Evolutionary conservation across 2,797 vertebrate genomes (phyloP).

Genomic region (Labeo calbasu): DNA sequence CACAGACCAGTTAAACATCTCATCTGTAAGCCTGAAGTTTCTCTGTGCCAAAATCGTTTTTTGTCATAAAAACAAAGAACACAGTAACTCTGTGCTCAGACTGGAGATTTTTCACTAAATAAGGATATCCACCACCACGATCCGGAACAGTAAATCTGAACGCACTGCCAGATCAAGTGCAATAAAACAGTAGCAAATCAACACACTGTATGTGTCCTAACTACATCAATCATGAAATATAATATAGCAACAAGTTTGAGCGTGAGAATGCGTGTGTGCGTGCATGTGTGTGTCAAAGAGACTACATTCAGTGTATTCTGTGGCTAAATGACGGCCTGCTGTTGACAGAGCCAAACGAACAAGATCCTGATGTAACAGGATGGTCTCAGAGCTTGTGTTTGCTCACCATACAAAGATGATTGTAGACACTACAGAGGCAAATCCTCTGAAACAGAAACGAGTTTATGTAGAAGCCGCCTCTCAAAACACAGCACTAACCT

Average conservation of each 20-base stretch:
- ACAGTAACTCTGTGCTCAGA: neutral
- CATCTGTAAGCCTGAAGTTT: neutral
- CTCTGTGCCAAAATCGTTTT: neutral
- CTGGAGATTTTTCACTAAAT: neutral
- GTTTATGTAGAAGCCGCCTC: slow-evolving; percentile 69
- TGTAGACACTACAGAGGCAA: slow-evolving; percentile 54
- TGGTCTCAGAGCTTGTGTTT: slow-evolving; percentile 76
- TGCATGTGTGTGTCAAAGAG: neutral
- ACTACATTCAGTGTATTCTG: slow-evolving; percentile 60
- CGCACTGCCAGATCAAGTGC: neutral
- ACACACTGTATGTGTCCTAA: neutral
- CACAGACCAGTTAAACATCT: neutral
- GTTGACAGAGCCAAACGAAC: slow-evolving; percentile 80
- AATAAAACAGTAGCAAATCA: neutral
- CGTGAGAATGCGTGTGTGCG: neutral
- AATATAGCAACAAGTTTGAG: too few relatives aligned
- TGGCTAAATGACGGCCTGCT: slow-evolving; percentile 66
- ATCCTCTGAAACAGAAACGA: slow-evolving; percentile 69
- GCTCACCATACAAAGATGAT: slow-evolving; percentile 69
- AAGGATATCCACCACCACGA: neutral
- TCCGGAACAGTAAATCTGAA: neutral
- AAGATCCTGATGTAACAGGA: slow-evolving; percentile 87
- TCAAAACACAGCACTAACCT: slow-evolving; percentile 38
- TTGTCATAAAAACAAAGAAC: neutral
- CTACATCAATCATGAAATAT: neutral